Evolutionary conservation across 2,113 vertebrate genomes (phyloP).

Genomic region (Ochotona curzoniae): DNA sequence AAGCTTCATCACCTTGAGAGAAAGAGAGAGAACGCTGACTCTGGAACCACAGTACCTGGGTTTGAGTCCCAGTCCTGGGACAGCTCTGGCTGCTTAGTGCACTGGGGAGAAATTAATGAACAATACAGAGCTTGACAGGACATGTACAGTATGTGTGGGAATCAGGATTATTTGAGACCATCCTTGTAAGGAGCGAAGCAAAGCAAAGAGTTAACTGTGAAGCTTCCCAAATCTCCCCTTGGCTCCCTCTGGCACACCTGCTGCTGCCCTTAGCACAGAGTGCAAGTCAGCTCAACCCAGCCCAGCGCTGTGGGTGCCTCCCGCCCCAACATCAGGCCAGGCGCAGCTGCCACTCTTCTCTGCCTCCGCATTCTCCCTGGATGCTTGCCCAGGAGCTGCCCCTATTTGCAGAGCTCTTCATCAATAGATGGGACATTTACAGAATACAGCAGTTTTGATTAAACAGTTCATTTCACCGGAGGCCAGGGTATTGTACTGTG

Average conservation of each 20-base stretch:
- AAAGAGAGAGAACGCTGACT: neutral
- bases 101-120: neutral
- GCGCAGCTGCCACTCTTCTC: neutral
- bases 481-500: constrained; percentile 42
- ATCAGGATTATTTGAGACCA: neutral
- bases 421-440: constrained; percentile 58
- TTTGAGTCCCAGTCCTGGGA: neutral
- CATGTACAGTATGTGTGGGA: neutral
- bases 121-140: neutral
- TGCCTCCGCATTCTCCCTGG: neutral
- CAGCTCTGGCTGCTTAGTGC: neutral
- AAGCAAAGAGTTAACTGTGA: neutral
- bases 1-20: neutral
- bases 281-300: neutral
- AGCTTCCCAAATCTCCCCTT: neutral
- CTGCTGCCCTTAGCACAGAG: too few species aligned
- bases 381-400: neutral
- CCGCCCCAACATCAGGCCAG: neutral
- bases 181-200: neutral
- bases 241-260: neutral
- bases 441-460: constrained; percentile 55
- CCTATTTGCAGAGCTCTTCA: constrained; percentile 60
- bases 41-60: neutral
- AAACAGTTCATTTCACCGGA: constrained; percentile 55
- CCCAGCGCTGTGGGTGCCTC: neutral